A percentile compares a stretch with the other conserved stretches of the same genome.
Conservation (phyloP, 1,140 invertebrate genomes). For the Drosophila virilis region DNA sequence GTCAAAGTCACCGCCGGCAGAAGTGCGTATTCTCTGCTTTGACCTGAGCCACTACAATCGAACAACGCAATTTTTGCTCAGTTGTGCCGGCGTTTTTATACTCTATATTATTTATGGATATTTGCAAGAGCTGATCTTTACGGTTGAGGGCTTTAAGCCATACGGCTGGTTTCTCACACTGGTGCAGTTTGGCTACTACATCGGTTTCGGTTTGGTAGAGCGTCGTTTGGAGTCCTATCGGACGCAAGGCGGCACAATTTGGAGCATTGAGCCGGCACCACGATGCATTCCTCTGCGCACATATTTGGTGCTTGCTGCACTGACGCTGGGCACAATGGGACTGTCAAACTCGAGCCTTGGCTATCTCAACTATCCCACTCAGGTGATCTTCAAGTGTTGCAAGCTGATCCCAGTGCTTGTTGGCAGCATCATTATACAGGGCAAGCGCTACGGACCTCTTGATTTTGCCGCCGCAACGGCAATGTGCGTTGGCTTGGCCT, state of each 20-base stretch:
- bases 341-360: slow-evolving; percentile 97
- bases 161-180: slow-evolving; percentile 97
- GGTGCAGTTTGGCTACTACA: slow-evolving; percentile 95
- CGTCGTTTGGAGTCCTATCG: slow-evolving; percentile 86
- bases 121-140: slow-evolving; percentile 97
- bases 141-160: slow-evolving; percentile 93
- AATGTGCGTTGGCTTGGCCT: slow-evolving; percentile 96
- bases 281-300: slow-evolving; percentile 92
- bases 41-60: slow-evolving; percentile 88
- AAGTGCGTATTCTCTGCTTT: slow-evolving; percentile 89
- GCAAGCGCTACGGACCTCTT: slow-evolving; percentile 92
- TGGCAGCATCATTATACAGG: slow-evolving; percentile 95
- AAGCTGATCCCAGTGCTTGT: slow-evolving; percentile 98
- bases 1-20: slow-evolving; percentile 43
- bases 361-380: slow-evolving; percentile 97
- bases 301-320: slow-evolving; percentile 92
- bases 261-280: slow-evolving; percentile 86
- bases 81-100: slow-evolving; percentile 92
- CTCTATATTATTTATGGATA: slow-evolving; percentile 97
- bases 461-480: slow-evolving; percentile 93
- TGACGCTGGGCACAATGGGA: slow-evolving; percentile 97
- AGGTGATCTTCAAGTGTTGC: slow-evolving; percentile 98
- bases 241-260: slow-evolving; percentile 38
- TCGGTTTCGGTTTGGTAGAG: slow-evolving; percentile 92
- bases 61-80: slow-evolving; percentile 90